These are phyloP conservation scores for Alligator sinensis DNA, from an alignment of 2,113 vertebrate genomes.

Conservation along the genomic window DNA sequence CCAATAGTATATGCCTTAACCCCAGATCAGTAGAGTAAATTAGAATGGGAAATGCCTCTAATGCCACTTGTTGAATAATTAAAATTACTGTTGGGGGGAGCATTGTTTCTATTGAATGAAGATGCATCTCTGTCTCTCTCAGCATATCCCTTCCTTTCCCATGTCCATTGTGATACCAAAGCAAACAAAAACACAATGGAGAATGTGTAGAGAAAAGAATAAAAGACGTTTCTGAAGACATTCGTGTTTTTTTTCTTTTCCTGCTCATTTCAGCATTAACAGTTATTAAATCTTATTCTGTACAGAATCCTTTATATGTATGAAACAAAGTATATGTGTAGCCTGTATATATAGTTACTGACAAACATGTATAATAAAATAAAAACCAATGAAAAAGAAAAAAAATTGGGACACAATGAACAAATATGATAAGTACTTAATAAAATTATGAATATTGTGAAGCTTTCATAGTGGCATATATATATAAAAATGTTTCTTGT, in stretches of 20 bases:
- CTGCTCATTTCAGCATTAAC: background rate
- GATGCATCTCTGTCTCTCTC: background rate
- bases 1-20: background rate
- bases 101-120: fast-evolving
- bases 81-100: background rate
- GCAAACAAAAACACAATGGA: background rate
- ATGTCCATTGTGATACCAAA: background rate
- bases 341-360: background rate
- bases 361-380: background rate
- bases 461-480: background rate
- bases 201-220: background rate
- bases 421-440: background rate
- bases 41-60: background rate
- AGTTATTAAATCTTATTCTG: background rate
- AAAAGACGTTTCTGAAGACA: background rate
- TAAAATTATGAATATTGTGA: background rate
- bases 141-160: background rate
- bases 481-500: background rate
- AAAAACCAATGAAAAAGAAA: background rate
- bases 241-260: background rate
- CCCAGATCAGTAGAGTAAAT: background rate
- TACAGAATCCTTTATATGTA: background rate
- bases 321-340: background rate
- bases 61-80: background rate
- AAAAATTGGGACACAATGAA: background rate